Conservation (phyloP, 1,140 invertebrate species). For the Meloidogyne chitwoodi region DNA sequence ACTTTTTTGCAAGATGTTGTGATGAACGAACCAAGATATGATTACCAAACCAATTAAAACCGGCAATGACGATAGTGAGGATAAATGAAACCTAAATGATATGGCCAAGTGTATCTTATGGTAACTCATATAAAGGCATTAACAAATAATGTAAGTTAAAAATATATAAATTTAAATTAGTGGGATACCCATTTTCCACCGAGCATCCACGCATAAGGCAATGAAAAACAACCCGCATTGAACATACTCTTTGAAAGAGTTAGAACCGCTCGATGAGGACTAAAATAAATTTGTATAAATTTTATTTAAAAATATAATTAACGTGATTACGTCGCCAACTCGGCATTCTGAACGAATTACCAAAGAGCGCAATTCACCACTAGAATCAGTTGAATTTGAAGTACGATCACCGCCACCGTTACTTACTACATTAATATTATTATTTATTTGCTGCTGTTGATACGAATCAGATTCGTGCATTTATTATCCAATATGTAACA, state of each 20-base stretch:
- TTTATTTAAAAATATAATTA: not conserved
- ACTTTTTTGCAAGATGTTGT: constrained; percentile 58
- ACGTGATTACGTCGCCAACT: constrained; percentile 57
- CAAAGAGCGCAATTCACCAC: constrained; percentile 41
- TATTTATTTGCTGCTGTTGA: not conserved
- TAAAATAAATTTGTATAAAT: constrained; percentile 20
- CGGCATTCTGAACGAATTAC: constrained; percentile 32
- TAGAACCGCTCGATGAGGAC: constrained; percentile 52
- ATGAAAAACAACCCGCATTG: constrained; percentile 59
- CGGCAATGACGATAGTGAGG: constrained; percentile 47
- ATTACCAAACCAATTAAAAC: constrained; percentile 60
- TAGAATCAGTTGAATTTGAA: not conserved
- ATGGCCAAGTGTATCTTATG: too few relatives aligned
- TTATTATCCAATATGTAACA: not conserved
- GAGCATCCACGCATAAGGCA: constrained; percentile 58
- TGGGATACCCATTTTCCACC: constrained; percentile 55
- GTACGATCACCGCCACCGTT: not conserved
- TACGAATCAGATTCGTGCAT: not conserved
- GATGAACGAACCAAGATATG: constrained; percentile 58
- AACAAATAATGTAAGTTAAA: not conserved
- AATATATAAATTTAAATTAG: not conserved
- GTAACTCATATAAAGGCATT: not conserved
- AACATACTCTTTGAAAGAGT: constrained; percentile 59
- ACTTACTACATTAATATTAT: not conserved
- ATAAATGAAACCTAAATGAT: constrained; percentile 20